A percentile compares a stretch with the other conserved stretches of the same genome.
phyloP scores from a whole-genome alignment of 2,113 vertebrate species.

The Nycticebus coucang region DNA sequence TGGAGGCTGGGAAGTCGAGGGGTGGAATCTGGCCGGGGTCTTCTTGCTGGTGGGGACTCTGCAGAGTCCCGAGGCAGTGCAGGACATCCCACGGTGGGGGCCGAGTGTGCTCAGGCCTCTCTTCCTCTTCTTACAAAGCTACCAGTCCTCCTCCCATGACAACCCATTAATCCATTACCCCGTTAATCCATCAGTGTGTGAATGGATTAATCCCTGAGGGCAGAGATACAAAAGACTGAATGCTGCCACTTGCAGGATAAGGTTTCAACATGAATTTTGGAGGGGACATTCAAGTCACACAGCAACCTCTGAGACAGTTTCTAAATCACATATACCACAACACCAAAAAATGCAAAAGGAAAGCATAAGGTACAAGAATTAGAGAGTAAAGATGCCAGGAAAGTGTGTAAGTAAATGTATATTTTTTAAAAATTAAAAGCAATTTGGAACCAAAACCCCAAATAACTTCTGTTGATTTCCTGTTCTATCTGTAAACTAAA shows the following conservation, averaged over 20 bases:
- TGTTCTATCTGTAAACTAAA: background rate
- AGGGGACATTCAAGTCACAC: background rate
- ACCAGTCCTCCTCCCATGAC: background rate
- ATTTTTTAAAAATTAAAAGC: background rate
- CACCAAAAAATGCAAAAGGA: background rate
- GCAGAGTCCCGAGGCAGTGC: background rate
- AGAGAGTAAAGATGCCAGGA: background rate
- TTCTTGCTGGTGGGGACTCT: background rate
- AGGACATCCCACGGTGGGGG: background rate
- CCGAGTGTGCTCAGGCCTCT: background rate
- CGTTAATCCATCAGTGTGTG: background rate
- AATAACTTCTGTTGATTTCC: background rate
- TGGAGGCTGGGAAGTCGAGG: background rate
- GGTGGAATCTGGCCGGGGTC: background rate
- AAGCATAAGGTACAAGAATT: background rate
- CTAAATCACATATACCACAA: background rate
- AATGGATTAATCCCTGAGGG: background rate
- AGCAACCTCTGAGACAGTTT: background rate
- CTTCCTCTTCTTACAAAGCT: background rate
- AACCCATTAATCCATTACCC: background rate
- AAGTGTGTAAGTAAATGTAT: background rate
- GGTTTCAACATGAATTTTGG: background rate
- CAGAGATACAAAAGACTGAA: background rate
- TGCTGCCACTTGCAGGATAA: background rate
- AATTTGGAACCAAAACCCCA: background rate